Evolutionary conservation across 2,113 vertebrate species (phyloP), one percentile per base, ranked within the genome.

Genomic region (Oncorhynchus clarkii): DNA sequence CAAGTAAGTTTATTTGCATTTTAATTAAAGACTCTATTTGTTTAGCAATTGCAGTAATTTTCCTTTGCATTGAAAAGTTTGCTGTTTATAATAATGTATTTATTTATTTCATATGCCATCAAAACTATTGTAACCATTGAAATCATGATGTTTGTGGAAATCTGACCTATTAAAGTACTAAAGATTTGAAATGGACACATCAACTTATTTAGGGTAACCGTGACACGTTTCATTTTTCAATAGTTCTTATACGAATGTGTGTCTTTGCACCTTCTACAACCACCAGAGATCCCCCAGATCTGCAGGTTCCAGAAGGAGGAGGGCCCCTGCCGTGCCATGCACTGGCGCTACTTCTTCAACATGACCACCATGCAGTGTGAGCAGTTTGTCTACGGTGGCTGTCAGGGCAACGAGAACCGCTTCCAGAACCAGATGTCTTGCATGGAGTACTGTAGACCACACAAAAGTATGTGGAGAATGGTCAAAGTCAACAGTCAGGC

Each of bases 291-390:
- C 69, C 96, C 95, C 12, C 91, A 89, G 72, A 79, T 91, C 9
- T 99, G 97, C 85, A 91, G 96, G 69, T 79, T 95, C 86, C 90
- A 93, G 34, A 89, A 89, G 74, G 89, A 91, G 0, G 84, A 75
- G 39, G 93, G 93, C 16, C 80, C 78, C 1, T 97, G 97, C 75
- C 89, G 93, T 1, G 88, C 74, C 62, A 13, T 90, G 1, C 22
- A 90, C 0, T 82, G 0, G 29, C 79, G 85, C 60, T 98, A 94
- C 0, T 97, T 94, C 89, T 99, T 96, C 87, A 97, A 98, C 87
- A 89, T 99, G 90, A 93, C 85, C 71, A 91, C 94, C 0, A 96
- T 97, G 96, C 85, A 82, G 59, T 99, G 98, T 76, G 94, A 98
- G 83, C 59, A 84, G 20, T 96, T 96, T 62, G 4, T 29, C 20